Evolutionary conservation across 2,113 vertebrate species (phyloP), one percentile per base, ranked within the genome.

Genomic region (Nymphicus hollandicus): DNA sequence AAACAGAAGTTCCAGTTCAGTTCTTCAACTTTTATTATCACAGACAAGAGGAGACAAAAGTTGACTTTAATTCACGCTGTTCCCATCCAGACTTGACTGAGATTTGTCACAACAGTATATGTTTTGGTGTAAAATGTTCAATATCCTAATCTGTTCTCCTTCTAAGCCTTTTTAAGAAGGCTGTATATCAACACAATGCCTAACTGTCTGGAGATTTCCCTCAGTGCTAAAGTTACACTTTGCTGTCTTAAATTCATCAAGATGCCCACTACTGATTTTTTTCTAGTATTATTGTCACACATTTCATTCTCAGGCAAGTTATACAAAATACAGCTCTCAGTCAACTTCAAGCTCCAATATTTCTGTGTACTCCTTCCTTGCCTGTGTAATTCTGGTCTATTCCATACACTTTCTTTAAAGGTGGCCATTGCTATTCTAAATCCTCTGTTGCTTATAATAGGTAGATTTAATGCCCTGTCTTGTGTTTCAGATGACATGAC

Each of bases 1-100:
- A 58, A 71, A 39, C 13, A 41, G 13, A 53, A 52, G 9, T 6
- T 50, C 22, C 11, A 44, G 5, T 33, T 52, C 47, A 77, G 8
- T 64, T 37, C 4, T 72, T 18, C 10, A 63, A 16, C 6, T 76
- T 72, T 64, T 10, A 25, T 49, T 44, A 31, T 72, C 13, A 43
- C 49, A 82, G 33, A 41, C 10, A 88, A 22, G 11, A 85, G 5
- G 27, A 82, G 35, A 82, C 5, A 73, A 86, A 89, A 74, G 35
- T 25, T 53, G 13, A 7, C 8, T 2, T 28, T 43, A 3, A 33
- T 53, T 89, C 8, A 53, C 8, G 3, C 9, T 3, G 0, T 47
- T 60, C 13, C 35, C 15, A 27, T 39, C 10, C 23, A 71, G 29
- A 55, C 70, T 55, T 56, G 19, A 35, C 31, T 47, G 24, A 85